Conservation (phyloP, 2,888 invertebrate genomes). For the Drosophila eohydei region DNA sequence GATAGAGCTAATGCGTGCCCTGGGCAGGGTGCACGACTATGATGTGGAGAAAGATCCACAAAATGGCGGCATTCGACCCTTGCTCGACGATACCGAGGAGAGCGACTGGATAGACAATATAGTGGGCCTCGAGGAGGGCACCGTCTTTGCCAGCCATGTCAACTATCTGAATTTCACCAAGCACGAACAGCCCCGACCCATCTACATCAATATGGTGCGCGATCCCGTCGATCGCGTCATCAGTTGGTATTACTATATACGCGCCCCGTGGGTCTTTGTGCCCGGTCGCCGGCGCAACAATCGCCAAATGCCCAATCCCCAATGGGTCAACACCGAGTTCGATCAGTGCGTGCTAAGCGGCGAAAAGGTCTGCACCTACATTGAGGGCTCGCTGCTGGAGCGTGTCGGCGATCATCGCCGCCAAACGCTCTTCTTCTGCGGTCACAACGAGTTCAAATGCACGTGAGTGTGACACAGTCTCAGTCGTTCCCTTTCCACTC, state of each 20-base stretch:
- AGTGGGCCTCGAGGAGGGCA: slow-evolving; percentile 72
- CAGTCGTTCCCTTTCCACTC: not conserved
- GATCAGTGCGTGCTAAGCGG: slow-evolving; percentile 93
- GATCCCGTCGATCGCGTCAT: slow-evolving; percentile 96
- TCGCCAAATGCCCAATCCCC: slow-evolving; percentile 89
- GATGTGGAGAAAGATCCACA: slow-evolving; percentile 80
- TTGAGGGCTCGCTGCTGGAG: slow-evolving; percentile 92
- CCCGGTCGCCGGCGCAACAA: slow-evolving; percentile 89
- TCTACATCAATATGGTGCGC: slow-evolving; percentile 95
- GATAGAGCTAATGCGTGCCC: slow-evolving; percentile 73
- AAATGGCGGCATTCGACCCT: slow-evolving; percentile 66
- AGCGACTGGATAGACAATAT: slow-evolving; percentile 78
- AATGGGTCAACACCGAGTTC: slow-evolving; percentile 95
- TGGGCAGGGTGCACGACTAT: slow-evolving; percentile 77
- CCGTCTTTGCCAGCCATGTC: slow-evolving; percentile 79
- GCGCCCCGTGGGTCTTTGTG: slow-evolving; percentile 96
- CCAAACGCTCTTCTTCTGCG: slow-evolving; percentile 95
- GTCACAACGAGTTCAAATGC: slow-evolving; percentile 92
- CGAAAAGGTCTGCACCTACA: slow-evolving; percentile 92
- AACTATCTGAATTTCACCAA: slow-evolving; percentile 82
- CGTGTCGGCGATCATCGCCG: slow-evolving; percentile 94
- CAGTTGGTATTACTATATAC: slow-evolving; percentile 95
- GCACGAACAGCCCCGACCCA: slow-evolving; percentile 91
- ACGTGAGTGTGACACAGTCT: slow-evolving; percentile 86
- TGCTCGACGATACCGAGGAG: slow-evolving; percentile 64